phyloP scores from a whole-genome alignment of 2,797 vertebrate genomes.

The Chloroceryle amazona region DNA sequence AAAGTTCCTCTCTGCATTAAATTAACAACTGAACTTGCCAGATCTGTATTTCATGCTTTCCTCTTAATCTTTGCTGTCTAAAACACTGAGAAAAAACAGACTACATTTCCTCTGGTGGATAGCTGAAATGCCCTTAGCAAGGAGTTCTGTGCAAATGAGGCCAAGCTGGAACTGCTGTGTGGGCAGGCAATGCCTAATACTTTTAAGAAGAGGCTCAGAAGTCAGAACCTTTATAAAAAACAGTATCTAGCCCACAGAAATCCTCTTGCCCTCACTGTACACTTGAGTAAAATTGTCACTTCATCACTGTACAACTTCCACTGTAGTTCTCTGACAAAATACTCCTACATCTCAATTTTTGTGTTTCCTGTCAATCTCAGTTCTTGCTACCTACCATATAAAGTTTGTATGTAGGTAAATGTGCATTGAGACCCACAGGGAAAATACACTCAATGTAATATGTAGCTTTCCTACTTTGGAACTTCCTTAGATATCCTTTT shows the following conservation, averaged over 20 bases:
- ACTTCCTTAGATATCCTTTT: not conserved
- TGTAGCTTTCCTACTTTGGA: not conserved
- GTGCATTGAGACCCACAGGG: not conserved
- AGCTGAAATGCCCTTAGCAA: slow-evolving; percentile 8
- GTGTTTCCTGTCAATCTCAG: not conserved
- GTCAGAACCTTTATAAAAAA: not conserved
- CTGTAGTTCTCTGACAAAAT: not conserved
- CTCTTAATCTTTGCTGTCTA: not conserved
- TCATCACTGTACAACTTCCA: not conserved
- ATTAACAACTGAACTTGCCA: not conserved
- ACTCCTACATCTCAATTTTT: not conserved
- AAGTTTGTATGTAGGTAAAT: not conserved
- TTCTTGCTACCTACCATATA: not conserved
- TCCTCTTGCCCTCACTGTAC: not conserved
- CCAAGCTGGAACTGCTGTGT: not conserved
- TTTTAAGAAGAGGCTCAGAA: not conserved
- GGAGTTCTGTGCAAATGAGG: slow-evolving; percentile 2
- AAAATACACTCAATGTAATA: not conserved
- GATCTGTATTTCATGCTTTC: slow-evolving; percentile 5
- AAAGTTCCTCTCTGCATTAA: not conserved
- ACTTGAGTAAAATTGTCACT: not conserved
- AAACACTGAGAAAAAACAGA: not conserved
- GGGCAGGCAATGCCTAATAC: not conserved
- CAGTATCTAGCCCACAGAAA: not conserved
- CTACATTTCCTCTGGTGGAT: not conserved